These are phyloP conservation scores for Hedychridium roseum DNA, from an alignment of 2,888 invertebrate genomes.

Conservation along the genomic window DNA sequence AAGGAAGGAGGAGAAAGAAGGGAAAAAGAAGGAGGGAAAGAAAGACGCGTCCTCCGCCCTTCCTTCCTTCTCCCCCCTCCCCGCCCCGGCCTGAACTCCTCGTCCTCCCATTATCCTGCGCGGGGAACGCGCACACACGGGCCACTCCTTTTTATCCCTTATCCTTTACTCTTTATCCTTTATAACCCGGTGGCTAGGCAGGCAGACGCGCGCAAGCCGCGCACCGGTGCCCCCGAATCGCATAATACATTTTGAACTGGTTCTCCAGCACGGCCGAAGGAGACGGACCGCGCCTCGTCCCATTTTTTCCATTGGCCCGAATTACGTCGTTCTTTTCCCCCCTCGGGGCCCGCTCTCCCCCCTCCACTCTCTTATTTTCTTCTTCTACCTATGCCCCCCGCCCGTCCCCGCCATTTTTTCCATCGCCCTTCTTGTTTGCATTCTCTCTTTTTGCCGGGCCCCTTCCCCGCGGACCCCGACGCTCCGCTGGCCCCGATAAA, in stretches of 20 bases:
- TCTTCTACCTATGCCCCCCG: slow-evolving; percentile 21
- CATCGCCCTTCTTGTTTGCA: slow-evolving; percentile 8
- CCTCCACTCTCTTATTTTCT: slow-evolving; percentile 37
- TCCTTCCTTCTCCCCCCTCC: slow-evolving; percentile 21
- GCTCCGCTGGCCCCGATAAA: slow-evolving; percentile 46
- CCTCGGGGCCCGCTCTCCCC: slow-evolving; percentile 16
- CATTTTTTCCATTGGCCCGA: slow-evolving; percentile 48
- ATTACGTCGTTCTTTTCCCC: slow-evolving; percentile 31
- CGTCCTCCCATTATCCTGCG: slow-evolving; percentile 15
- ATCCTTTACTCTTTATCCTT: slow-evolving; percentile 51
- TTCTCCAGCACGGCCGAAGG: slow-evolving; percentile 40
- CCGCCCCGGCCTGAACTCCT: neutral
- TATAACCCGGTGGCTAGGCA: slow-evolving; percentile 42
- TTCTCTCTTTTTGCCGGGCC: slow-evolving; percentile 16
- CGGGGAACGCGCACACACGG: no score
- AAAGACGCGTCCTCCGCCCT: slow-evolving; percentile 26
- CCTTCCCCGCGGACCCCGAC: slow-evolving; percentile 2
- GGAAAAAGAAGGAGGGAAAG: slow-evolving; percentile 19
- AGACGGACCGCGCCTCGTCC: slow-evolving; percentile 31
- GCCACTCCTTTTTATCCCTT: slow-evolving; percentile 46
- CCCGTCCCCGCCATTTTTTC: slow-evolving; percentile 1
- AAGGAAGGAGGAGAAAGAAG: no score
- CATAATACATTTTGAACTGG: slow-evolving; percentile 58
- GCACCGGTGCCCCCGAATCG: slow-evolving; percentile 35
- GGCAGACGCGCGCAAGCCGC: slow-evolving; percentile 26